phyloP scores from a whole-genome alignment of 2,113 vertebrate species.

The Phodopus roborovskii region DNA sequence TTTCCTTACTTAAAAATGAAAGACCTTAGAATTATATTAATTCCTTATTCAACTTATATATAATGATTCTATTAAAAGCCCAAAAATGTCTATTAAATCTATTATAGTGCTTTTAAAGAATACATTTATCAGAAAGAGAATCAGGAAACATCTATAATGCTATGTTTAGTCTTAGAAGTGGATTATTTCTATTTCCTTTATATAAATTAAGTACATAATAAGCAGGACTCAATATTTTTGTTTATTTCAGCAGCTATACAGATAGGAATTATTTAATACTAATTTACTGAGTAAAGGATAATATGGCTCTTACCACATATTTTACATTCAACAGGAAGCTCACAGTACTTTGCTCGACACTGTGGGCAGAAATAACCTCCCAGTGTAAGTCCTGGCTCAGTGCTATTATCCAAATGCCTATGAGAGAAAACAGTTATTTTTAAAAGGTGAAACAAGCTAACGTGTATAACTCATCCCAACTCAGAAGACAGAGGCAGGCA shows the following conservation, averaged over 20 bases:
- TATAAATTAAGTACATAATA: conserved; percentile 27
- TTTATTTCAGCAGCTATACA: conserved; percentile 36
- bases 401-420: conserved; percentile 93
- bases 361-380: conserved; percentile 98
- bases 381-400: conserved; percentile 90
- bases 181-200: neutral
- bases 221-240: neutral
- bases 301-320: conserved; percentile 92
- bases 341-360: conserved; percentile 95
- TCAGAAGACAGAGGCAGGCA: neutral
- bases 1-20: conserved; percentile 48
- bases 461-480: neutral
- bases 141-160: conserved; percentile 19
- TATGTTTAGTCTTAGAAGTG: conserved; percentile 1
- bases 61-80: conserved; percentile 28
- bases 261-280: conserved; percentile 21
- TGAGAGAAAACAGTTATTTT: neutral
- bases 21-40: conserved; percentile 21
- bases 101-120: neutral
- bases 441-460: conserved; percentile 36
- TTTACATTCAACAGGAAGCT: conserved; percentile 99
- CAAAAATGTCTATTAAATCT: neutral
- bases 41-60: neutral
- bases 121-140: conserved; percentile 13
- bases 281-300: neutral